Evolutionary conservation across 2,797 vertebrate species (phyloP), one percentile per base, ranked within the genome.

Genomic region (Gymnoscopelus microlampas): DNA sequence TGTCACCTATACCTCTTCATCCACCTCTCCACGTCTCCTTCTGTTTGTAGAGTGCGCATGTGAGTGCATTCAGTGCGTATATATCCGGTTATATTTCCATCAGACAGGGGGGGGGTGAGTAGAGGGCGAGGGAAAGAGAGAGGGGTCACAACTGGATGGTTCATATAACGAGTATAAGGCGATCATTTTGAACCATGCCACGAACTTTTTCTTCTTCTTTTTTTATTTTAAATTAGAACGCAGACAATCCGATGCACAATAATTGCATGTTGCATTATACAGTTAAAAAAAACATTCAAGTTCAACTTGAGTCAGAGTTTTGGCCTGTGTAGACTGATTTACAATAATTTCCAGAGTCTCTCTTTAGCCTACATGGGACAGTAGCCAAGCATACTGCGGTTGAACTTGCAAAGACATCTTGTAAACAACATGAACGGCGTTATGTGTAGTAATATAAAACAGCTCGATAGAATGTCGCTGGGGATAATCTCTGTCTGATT

Each of bases 401-500:
- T 44, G 11, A 44, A 50, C 47, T 70, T 87, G 78, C 74, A 74
- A 79, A 82, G 63, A 63, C 79, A 55, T 53, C 72, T 44, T 82
- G 84, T 87, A 89, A 87, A 90, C 84, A 79, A 71, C 47, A 70
- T 66, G 83, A 73, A 82, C 86, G 82, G 73, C 77, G 82, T 85
- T 87, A 76, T 88, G 88, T 90, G 53, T 70, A 72, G 70, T 76
- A 23, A n/a, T 65, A 53, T 73, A 79, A 88, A 84, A 89, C 87
- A 77, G 85, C 65, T 80, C 62, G 89, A 88, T 89, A 85, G 80
- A 76, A 73, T 87, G 88, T 91, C 87, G 79, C 59, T 59, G 48
- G 67, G 87, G 87, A 88, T 92, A 87, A 89, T 89, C 88, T 89
- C 71, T 24, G 77, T 64, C 80, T 81, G 85, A 87, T 90, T 90